Evolutionary conservation across 2,113 vertebrate species (phyloP), one percentile per base, ranked within the genome.

Genomic region (Phrynosoma platyrhinos): DNA sequence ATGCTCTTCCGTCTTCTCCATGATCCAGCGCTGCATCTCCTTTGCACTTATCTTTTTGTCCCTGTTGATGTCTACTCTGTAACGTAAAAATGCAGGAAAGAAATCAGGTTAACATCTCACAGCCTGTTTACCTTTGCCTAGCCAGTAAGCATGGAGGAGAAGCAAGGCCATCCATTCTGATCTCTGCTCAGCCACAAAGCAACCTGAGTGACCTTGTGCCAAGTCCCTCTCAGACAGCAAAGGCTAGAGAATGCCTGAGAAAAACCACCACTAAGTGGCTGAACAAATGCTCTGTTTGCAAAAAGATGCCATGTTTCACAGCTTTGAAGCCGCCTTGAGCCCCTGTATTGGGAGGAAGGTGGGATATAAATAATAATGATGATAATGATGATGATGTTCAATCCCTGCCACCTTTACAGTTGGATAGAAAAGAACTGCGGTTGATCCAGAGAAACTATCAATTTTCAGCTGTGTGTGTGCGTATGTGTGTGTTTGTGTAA

Each of bases 11-110:
- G 98, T 99, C 94, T 99, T 99, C 94, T 98, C 97, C 98, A 99
- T 98, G 90, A 99, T 99, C 98, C 98, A 99, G 53, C 95, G 97
- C 94, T 99, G 98, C 98, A 99, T 98, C 89, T 99, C 98, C 88
- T 98, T 98, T 0, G 98, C 98, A 0, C 98, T 98, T 82, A 99
- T 97, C 75, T 96, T 98, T 52, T 93, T 92, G 91, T 99, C 98
- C 0, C 96, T 95, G 92, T 99, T 98, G 88, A 97, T 93, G 71
- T 99, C 98, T 14, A 99, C 98, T 94, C 98, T 99, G 94, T 0
- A 75, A 79, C 18, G 6, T 9, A 30, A 18, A 0, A 25, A 5
- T n/a, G 23, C 1, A 20, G 2, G 10, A 21, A 23, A 76, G 21
- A 9, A 18, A 16, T 8, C 3, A 4, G 8, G 7, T 30, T 14